phyloP scores from a whole-genome alignment of 2,888 invertebrate species.

The Oasisia sp. region DNA sequence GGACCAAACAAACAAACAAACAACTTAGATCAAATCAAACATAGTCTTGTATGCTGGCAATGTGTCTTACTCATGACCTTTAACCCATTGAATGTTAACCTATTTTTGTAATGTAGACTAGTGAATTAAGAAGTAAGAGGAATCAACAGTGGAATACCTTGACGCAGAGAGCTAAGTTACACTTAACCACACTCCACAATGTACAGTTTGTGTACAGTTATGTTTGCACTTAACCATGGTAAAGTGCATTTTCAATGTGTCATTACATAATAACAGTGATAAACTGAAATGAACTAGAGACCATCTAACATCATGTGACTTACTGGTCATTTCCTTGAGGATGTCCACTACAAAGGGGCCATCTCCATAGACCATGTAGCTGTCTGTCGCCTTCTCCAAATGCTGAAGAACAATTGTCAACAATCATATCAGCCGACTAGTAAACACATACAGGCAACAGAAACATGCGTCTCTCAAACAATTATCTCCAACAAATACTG shows the following conservation, averaged over 20 bases:
- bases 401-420: conserved; percentile 42
- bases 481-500: background rate
- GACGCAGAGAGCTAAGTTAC: too few relatives aligned
- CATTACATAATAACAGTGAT: background rate
- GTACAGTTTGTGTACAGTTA: background rate
- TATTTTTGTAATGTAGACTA: background rate
- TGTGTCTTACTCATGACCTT: background rate
- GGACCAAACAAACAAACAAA: conserved; percentile 33
- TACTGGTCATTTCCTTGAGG: conserved; percentile 64
- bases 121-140: too few relatives aligned
- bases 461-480: background rate
- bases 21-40: background rate
- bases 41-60: background rate
- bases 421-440: background rate
- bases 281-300: background rate
- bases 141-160: too few relatives aligned
- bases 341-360: conserved; percentile 58
- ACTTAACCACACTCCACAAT: background rate
- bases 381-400: conserved; percentile 56
- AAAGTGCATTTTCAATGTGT: background rate
- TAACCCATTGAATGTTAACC: background rate
- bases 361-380: conserved; percentile 57
- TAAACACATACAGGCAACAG: background rate
- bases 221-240: background rate
- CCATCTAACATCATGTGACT: conserved; percentile 37